Evolutionary conservation across 2,888 invertebrate genomes (phyloP).

Genomic region (Chouioia cunea): DNA sequence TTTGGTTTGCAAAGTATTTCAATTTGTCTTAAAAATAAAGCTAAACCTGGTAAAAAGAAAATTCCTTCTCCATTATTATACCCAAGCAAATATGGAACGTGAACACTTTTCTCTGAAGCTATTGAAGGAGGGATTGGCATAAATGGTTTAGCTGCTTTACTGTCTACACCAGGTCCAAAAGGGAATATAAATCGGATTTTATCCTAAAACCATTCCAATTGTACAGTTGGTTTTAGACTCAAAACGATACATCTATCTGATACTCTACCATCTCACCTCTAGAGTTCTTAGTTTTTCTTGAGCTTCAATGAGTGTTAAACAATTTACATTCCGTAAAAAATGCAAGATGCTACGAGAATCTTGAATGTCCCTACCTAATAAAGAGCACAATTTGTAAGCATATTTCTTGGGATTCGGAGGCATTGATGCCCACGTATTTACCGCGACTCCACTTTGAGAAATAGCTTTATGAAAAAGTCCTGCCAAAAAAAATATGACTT

Average conservation of each 20-base stretch:
- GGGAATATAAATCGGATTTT: conserved; percentile 19
- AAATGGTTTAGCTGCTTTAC: conserved; percentile 53
- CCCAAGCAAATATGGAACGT: conserved; percentile 57
- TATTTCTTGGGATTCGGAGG: conserved; percentile 40
- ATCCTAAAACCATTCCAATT: too few species aligned
- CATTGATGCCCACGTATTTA: conserved; percentile 53
- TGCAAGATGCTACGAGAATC: conserved; percentile 55
- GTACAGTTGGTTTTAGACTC: too few species aligned
- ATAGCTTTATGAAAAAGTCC: conserved; percentile 62
- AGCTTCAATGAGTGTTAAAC: conserved; percentile 44
- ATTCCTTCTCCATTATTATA: conserved; percentile 52
- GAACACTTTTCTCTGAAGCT: conserved; percentile 45
- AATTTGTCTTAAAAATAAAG: background rate
- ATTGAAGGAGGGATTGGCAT: conserved; percentile 45
- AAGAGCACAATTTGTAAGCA: conserved; percentile 50
- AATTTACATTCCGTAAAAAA: conserved; percentile 54
- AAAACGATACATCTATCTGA: too few species aligned
- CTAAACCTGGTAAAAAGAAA: conserved; percentile 17
- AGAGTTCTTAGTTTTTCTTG: conserved; percentile 37
- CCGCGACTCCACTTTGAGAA: conserved; percentile 55
- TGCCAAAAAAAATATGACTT: conserved; percentile 29
- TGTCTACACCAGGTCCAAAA: conserved; percentile 52
- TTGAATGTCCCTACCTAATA: conserved; percentile 51
- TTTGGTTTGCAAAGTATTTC: background rate
- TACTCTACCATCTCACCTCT: conserved; percentile 42